phyloP scores from a whole-genome alignment of 2,113 vertebrate genomes.

The Carassius carassius region DNA sequence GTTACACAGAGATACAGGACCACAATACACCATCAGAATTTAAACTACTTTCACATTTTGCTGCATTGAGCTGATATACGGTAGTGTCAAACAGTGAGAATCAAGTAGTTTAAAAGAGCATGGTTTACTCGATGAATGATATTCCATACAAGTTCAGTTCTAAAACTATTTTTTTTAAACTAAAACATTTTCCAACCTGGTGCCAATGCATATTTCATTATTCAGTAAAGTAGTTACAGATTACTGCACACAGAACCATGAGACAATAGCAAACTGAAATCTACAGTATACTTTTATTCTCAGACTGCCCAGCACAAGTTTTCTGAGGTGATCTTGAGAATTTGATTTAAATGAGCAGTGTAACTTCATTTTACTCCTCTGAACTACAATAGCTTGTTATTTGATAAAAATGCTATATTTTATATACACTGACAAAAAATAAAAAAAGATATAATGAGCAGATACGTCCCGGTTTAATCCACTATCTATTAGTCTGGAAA shows the following conservation, averaged over 20 bases:
- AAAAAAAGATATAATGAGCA: too few relatives aligned
- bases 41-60: slow-evolving; percentile 26
- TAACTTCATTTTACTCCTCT: too few relatives aligned
- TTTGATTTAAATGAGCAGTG: background rate
- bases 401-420: background rate
- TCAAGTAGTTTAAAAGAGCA: background rate
- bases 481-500: background rate
- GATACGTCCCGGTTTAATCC: too few relatives aligned
- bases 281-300: background rate
- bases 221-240: background rate
- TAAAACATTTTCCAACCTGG: background rate
- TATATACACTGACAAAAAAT: too few relatives aligned
- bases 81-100: background rate
- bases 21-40: slow-evolving; percentile 25
- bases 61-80: slow-evolving; percentile 5
- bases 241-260: background rate
- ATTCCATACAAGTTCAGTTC: background rate
- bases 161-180: background rate
- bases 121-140: background rate
- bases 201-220: slow-evolving; percentile 14
- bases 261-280: background rate
- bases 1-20: background rate
- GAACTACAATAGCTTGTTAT: background rate
- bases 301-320: too few relatives aligned
- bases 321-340: too few relatives aligned